Conservation (phyloP, 2,888 invertebrate species). For the Zelleria hepariella region DNA sequence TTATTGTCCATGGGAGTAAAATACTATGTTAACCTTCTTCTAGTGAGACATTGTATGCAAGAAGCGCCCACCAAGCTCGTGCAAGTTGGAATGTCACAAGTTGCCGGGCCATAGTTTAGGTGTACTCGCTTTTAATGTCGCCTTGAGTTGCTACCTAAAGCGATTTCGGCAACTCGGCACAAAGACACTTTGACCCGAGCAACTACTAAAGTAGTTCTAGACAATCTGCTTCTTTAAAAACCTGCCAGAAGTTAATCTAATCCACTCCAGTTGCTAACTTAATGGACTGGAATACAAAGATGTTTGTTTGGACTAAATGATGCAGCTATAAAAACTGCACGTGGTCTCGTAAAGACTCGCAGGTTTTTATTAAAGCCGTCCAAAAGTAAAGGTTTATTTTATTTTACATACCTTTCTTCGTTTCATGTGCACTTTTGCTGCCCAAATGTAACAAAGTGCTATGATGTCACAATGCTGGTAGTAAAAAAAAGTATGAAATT, state of each 20-base stretch:
- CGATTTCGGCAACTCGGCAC: neutral
- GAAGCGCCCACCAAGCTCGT: neutral
- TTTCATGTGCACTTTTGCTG: neutral
- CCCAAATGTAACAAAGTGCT: neutral
- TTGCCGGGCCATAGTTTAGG: no score
- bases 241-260: neutral
- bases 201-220: neutral
- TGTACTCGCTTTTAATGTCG: neutral
- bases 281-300: neutral
- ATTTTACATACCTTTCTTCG: neutral
- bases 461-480: neutral
- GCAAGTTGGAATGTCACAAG: slow-evolving; percentile 2
- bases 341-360: neutral
- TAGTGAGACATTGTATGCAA: neutral
- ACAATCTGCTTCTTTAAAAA: neutral
- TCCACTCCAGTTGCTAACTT: neutral
- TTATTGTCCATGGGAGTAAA: no score
- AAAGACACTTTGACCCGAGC: neutral
- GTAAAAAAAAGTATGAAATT: slow-evolving; percentile 1
- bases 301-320: neutral
- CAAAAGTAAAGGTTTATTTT: neutral
- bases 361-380: neutral
- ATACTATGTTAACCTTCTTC: neutral
- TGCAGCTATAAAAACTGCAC: neutral
- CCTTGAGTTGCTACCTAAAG: slow-evolving; percentile 1